A percentile compares a stretch with the other conserved stretches of the same genome.
phyloP scores from a whole-genome alignment of 1,140 invertebrate species.

The Drosophila suzukii region DNA sequence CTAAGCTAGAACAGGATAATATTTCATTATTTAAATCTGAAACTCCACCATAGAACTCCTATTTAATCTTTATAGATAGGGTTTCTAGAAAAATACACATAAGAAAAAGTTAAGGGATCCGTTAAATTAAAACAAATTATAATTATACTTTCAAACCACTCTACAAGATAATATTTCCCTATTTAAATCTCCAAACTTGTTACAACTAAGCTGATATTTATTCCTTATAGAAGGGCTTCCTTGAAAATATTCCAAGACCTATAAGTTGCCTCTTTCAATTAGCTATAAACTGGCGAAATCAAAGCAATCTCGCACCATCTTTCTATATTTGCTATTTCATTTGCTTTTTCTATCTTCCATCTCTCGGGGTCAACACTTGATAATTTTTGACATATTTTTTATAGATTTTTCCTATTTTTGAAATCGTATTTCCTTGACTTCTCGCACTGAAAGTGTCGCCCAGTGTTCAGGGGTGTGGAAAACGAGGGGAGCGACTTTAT shows the following conservation, averaged over 20 bases:
- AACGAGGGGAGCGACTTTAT: conserved; percentile 53
- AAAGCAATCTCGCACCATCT: conserved; percentile 32
- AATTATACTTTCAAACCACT: too few relatives aligned
- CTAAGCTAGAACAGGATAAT: too few relatives aligned
- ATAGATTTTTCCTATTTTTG: conserved; percentile 23
- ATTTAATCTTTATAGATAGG: too few relatives aligned
- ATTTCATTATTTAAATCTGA: too few relatives aligned
- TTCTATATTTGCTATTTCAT: neutral
- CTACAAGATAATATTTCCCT: too few relatives aligned
- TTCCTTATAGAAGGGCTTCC: neutral
- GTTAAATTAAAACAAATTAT: too few relatives aligned
- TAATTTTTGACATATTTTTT: conserved; percentile 36
- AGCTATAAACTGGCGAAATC: conserved; percentile 47
- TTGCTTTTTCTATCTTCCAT: neutral
- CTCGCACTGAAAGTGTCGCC: conserved; percentile 40
- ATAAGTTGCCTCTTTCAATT: conserved; percentile 47
- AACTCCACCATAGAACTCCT: too few relatives aligned
- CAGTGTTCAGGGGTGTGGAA: conserved; percentile 25
- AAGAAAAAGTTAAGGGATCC: too few relatives aligned
- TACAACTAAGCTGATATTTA: neutral
- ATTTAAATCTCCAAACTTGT: too few relatives aligned
- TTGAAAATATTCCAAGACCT: neutral
- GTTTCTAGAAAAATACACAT: too few relatives aligned
- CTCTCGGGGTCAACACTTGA: conserved; percentile 31
- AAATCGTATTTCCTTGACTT: conserved; percentile 17